Evolutionary conservation across 2,888 invertebrate genomes (phyloP), one percentile per base, ranked within the genome.

Genomic region (Conops quadrifasciatus): DNA sequence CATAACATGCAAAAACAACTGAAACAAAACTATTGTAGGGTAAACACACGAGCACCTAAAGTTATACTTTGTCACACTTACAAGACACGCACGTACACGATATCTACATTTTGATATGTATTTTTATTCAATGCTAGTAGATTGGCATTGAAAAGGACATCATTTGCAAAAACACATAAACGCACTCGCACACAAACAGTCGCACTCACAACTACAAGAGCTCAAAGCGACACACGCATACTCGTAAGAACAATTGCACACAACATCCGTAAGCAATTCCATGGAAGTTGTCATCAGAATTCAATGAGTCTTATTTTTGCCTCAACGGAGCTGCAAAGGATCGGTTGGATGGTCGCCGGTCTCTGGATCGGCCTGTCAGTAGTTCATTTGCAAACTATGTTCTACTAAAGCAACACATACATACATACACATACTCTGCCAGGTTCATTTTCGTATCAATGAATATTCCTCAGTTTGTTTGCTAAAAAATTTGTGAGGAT

Each of bases 211-310:
- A 15, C 24, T 19, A 62, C 21, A 2, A 11, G 4, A 36, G 9
- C 13, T 2, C 13, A 11, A 53, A 53, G n/a, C 53, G 21, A 58
- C 59, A 59, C 30, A 28, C 30, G 2, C 16, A 59, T 59, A 7
- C 16, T n/a, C n/a, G 13, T 24, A 56, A 24, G 2, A 11, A 19
- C n/a, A 56, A 24, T 26, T 15, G 2, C 56, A 21, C 59, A 63
- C 47, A 63, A 26, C 47, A 45, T 47, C 19, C 47, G 24, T 47
- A 45, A 47, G 45, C 63, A 63, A 47, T 63, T 36, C 24, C 63
- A 63, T 63, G 3, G 26, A 47, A 26, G 15, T n/a, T 63, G 63
- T 63, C 47, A 63, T 24, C 63, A 16, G n/a, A 47, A 26, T 63
- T 45, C 63, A 63, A 47, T 63, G 47, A 19, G 5, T 47, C 45